phyloP scores from a whole-genome alignment of 2,888 invertebrate species.

The Spodoptera littoralis region DNA sequence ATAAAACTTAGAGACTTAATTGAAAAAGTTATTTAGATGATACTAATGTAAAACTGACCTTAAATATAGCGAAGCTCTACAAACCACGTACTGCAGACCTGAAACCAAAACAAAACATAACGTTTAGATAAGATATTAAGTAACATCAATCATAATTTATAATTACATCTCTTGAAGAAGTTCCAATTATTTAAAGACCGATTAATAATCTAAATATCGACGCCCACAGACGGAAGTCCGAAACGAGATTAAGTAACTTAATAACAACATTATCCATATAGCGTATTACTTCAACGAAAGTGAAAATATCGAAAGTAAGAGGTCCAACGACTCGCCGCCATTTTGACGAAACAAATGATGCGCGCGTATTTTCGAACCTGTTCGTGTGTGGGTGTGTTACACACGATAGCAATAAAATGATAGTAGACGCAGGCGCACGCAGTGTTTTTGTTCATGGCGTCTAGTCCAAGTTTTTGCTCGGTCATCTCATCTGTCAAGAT shows the following conservation, averaged over 20 bases:
- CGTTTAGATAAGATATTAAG: slow-evolving; percentile 43
- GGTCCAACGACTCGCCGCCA: slow-evolving; percentile 70
- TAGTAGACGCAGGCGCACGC: slow-evolving; percentile 23
- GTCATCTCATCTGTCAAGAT: slow-evolving; percentile 34
- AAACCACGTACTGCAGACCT: slow-evolving; percentile 61
- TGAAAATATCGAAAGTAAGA: slow-evolving; percentile 84
- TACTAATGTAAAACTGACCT: slow-evolving; percentile 60
- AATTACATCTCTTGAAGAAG: slow-evolving; percentile 23
- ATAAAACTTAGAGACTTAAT: too few relatives aligned
- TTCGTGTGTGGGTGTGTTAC: slow-evolving; percentile 62
- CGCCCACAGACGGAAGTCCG: slow-evolving; percentile 66
- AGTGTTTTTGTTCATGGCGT: slow-evolving; percentile 39
- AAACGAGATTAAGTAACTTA: slow-evolving; percentile 74
- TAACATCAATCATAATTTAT: slow-evolving; percentile 22
- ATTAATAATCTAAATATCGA: slow-evolving; percentile 61
- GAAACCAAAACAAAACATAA: slow-evolving; percentile 60
- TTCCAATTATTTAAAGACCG: slow-evolving; percentile 38
- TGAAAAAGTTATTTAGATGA: background rate
- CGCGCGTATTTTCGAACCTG: slow-evolving; percentile 63
- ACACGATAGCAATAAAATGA: slow-evolving; percentile 48
- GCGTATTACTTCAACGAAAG: slow-evolving; percentile 81
- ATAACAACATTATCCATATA: slow-evolving; percentile 67
- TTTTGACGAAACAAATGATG: slow-evolving; percentile 73
- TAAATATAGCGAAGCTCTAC: slow-evolving; percentile 62
- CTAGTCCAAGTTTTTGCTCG: slow-evolving; percentile 37